These are phyloP conservation scores for Hermetia illucens DNA, from an alignment of 1,140 invertebrate genomes.

Conservation along the genomic window DNA sequence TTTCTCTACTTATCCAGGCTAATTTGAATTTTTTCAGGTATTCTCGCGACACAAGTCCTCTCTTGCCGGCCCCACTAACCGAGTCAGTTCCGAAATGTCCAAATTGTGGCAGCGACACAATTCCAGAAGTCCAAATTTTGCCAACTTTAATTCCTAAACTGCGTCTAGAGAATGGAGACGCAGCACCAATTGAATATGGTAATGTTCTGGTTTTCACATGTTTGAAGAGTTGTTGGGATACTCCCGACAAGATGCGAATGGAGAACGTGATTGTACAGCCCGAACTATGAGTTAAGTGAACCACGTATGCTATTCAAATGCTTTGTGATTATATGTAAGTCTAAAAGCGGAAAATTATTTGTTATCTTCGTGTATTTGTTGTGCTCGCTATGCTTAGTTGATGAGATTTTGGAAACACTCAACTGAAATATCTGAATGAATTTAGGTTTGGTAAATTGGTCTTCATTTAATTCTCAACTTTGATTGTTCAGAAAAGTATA, in stretches of 20 bases:
- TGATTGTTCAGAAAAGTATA: no score
- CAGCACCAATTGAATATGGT: conserved; percentile 56
- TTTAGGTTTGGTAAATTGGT: no score
- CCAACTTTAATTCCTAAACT: conserved; percentile 62
- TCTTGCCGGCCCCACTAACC: conserved; percentile 47
- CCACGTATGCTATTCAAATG: no score
- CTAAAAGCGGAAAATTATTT: no score
- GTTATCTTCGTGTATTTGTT: no score
- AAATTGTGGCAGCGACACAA: conserved; percentile 53
- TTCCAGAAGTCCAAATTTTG: conserved; percentile 69
- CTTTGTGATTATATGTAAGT: no score
- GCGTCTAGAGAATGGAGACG: conserved; percentile 32
- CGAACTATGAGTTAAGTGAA: no score
- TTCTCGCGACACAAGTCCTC: conserved; percentile 45
- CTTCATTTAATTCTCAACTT: no score
- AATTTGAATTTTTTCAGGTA: conserved; percentile 49
- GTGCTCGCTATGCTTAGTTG: no score
- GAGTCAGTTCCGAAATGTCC: conserved; percentile 39
- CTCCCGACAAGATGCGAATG: conserved; percentile 45
- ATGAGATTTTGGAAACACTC: no score
- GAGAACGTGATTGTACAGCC: conserved; percentile 64
- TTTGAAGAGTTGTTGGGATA: conserved; percentile 66
- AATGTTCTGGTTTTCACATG: conserved; percentile 71
- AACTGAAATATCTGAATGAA: no score
- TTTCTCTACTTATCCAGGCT: not conserved